Conservation (phyloP, 2,888 invertebrate genomes). For the Platycnemis pennipes region DNA sequence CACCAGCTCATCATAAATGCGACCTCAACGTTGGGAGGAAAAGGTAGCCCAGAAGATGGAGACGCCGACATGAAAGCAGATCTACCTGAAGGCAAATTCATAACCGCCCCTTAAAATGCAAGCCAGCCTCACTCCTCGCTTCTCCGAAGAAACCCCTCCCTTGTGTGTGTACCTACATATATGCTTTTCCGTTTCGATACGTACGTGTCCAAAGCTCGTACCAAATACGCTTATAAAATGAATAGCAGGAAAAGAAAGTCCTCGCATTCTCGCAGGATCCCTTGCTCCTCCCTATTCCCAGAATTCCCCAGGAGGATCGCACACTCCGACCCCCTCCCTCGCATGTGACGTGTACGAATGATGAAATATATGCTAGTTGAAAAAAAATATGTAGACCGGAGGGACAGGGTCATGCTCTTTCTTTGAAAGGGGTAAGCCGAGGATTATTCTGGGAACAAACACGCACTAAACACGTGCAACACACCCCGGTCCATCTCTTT, state of each 20-base stretch:
- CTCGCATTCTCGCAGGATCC: background rate
- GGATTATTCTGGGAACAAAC: background rate
- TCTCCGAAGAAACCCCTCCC: background rate
- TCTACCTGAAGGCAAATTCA: constrained; percentile 21
- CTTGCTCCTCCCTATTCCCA: background rate
- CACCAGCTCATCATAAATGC: constrained; percentile 32
- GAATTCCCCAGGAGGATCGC: background rate
- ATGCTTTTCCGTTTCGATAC: too few species aligned
- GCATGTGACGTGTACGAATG: background rate
- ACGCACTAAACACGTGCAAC: background rate
- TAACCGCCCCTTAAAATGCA: background rate
- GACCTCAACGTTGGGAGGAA: background rate
- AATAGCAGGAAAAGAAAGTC: background rate
- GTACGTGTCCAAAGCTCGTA: too few species aligned
- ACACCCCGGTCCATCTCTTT: background rate
- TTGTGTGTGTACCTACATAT: too few species aligned
- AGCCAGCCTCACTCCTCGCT: background rate
- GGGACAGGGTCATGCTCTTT: background rate
- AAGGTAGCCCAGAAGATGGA: background rate
- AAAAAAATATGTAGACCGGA: background rate
- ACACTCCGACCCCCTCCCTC: background rate
- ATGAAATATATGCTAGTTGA: background rate
- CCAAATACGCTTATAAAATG: background rate
- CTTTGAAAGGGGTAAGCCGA: background rate
- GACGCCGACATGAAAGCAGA: background rate